phyloP scores from a whole-genome alignment of 2,888 invertebrate species.

The Hirtodrosophila alboralis region DNA sequence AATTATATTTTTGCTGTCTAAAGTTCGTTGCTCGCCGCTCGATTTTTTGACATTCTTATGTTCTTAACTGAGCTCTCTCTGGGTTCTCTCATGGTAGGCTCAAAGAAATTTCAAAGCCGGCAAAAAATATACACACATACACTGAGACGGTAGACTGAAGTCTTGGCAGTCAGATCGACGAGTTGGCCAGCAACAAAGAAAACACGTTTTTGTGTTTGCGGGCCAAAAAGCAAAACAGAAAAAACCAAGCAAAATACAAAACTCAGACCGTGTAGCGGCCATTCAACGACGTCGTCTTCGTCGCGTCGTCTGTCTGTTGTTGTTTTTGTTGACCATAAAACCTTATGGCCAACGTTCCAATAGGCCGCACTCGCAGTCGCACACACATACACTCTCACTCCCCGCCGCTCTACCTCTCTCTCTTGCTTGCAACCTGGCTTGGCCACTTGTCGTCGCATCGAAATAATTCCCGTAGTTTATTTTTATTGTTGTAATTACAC shows the following conservation, averaged over 20 bases:
- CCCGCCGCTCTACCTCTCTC: background rate
- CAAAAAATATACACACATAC: slow-evolving; percentile 34
- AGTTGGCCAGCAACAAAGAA: slow-evolving; percentile 49
- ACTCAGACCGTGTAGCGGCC: slow-evolving; percentile 47
- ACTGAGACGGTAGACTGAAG: slow-evolving; percentile 21
- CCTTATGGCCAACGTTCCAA: slow-evolving; percentile 77
- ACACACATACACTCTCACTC: slow-evolving; percentile 13
- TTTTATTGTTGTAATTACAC: slow-evolving; percentile 79
- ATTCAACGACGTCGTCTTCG: slow-evolving; percentile 33
- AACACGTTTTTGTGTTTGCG: slow-evolving; percentile 77
- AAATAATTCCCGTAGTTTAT: slow-evolving; percentile 76
- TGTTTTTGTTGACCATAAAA: slow-evolving; percentile 70
- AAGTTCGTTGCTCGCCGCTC: slow-evolving; percentile 70
- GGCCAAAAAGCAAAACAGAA: slow-evolving; percentile 44
- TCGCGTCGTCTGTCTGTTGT: slow-evolving; percentile 44
- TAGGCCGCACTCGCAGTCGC: slow-evolving; percentile 62
- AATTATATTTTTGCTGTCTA: slow-evolving; percentile 57
- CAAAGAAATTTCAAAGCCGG: slow-evolving; percentile 64
- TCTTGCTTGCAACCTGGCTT: slow-evolving; percentile 11
- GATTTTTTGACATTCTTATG: slow-evolving; percentile 46
- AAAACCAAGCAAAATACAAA: slow-evolving; percentile 31
- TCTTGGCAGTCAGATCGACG: slow-evolving; percentile 2
- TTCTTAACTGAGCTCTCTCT: slow-evolving; percentile 41
- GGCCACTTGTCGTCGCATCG: slow-evolving; percentile 66
- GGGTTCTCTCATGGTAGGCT: slow-evolving; percentile 29